A percentile compares a stretch with the other conserved stretches of the same genome.
phyloP scores from a whole-genome alignment of 1,140 invertebrate genomes.

The Sitophilus oryzae region DNA sequence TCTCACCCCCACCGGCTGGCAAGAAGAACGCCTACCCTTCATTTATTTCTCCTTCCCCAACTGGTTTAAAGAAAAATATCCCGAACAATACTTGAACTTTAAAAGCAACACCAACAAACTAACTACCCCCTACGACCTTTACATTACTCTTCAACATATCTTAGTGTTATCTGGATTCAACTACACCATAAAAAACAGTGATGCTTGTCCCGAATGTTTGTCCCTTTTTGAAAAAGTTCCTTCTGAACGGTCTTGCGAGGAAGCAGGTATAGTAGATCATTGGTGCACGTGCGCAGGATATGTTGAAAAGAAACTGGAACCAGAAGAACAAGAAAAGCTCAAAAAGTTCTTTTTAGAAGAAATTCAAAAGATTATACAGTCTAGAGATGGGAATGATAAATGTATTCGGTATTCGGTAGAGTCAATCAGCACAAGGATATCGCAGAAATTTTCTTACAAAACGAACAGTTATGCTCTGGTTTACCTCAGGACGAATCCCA shows the following conservation, averaged over 20 bases:
- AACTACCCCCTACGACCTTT: conserved; percentile 68
- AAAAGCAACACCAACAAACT: conserved; percentile 58
- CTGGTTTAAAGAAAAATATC: conserved; percentile 56
- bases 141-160: conserved; percentile 54
- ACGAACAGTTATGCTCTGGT: conserved; percentile 29
- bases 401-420: conserved; percentile 44
- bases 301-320: conserved; percentile 41
- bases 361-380: conserved; percentile 38
- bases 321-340: conserved; percentile 42
- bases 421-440: conserved; percentile 19
- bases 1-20: conserved; percentile 65
- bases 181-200: conserved; percentile 42
- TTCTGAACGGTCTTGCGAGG: conserved; percentile 61
- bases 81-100: conserved; percentile 55
- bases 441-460: conserved; percentile 26
- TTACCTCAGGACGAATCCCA: conserved; percentile 31
- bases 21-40: conserved; percentile 79
- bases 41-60: conserved; percentile 66
- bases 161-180: conserved; percentile 44
- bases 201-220: conserved; percentile 57
- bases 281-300: conserved; percentile 71
- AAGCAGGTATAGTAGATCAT: conserved; percentile 63
- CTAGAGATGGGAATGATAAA: conserved; percentile 38
- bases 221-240: conserved; percentile 62
- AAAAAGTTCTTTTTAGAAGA: conserved; percentile 46